Base-by-base conservation (phyloP, 2,113 vertebrate genomes). In the Muntiacus reevesi region DNA sequence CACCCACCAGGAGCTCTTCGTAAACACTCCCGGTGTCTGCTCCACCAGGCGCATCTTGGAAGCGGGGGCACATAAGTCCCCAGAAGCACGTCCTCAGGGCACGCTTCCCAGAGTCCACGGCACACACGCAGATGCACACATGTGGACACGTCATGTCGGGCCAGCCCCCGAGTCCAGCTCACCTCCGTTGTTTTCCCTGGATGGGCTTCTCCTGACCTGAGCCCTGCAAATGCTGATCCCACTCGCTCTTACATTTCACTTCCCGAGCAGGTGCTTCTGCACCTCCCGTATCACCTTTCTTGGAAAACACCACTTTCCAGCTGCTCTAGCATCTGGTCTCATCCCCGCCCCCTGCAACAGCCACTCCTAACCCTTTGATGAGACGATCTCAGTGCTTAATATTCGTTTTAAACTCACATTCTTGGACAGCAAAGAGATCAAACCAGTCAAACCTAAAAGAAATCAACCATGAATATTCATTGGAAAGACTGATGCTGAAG, bases 51-150 rank as follows among this genome's bases (percentile, higher is more conserved):
- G 33, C 43, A 9, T 21, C 78, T 59, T 3, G 28, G 28, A 50
- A 54, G n/a, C 28, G 2, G 33, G 16, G 21, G 8, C 19, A 27
- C 85, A 2, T 5, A 8, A 14, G 1, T 7, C 11, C 59, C 27
- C 17, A 9, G n/a, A 0, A 25, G 33, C 8, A 25, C 1, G 2
- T 15, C 40, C 82, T 52, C 36, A 7, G 87, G 81, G 36, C n/a
- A 62, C 0, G 2, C 67, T 50, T 84, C 64, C 36, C 6, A 0
- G 15, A 2, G 11, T 71, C 7, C 7, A 52, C 0, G 3, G 59
- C 3, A 6, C 11, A 47, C 52, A 19, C 1, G 2, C 7, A 45
- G 16, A 62, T 0, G 9, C 12, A 2, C 30, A 14, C 33, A 17
- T 13, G 11, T 0, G 1, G 28, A 62, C 74, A 25, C 3, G 1